Conservation (phyloP, 2,797 vertebrate genomes). For the Loriculus beryllinus region DNA sequence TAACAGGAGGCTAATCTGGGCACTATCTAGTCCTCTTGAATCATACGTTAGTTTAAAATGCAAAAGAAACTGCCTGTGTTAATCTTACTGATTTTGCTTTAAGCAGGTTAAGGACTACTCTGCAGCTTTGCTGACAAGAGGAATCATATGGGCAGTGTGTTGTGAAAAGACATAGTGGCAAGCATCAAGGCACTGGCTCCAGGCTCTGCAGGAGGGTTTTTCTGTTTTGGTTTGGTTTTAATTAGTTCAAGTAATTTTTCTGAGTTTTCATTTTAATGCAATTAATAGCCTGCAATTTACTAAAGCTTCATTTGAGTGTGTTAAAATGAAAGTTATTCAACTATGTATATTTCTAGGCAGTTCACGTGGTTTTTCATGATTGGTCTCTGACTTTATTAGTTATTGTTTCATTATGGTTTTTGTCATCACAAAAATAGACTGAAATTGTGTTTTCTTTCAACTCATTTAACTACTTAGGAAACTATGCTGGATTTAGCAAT, state of each 20-base stretch:
- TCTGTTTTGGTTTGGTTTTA: not conserved
- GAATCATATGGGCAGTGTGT: not conserved
- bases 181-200: not conserved
- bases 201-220: not conserved
- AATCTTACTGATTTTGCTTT: not conserved
- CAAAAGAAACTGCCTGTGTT: not conserved
- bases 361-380: not conserved
- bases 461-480: not conserved
- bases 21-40: not conserved
- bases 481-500: not conserved
- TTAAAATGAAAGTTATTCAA: not conserved
- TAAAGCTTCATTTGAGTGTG: not conserved
- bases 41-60: not conserved
- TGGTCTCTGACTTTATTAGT: not conserved
- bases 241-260: not conserved
- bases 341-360: not conserved
- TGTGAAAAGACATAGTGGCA: not conserved
- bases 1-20: not conserved
- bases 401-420: not conserved
- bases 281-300: not conserved
- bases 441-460: not conserved
- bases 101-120: not conserved
- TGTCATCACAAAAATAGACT: not conserved
- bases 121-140: not conserved
- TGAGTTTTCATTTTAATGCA: not conserved